phyloP scores from a whole-genome alignment of 2,113 vertebrate species.

The Bothrops jararaca region DNA sequence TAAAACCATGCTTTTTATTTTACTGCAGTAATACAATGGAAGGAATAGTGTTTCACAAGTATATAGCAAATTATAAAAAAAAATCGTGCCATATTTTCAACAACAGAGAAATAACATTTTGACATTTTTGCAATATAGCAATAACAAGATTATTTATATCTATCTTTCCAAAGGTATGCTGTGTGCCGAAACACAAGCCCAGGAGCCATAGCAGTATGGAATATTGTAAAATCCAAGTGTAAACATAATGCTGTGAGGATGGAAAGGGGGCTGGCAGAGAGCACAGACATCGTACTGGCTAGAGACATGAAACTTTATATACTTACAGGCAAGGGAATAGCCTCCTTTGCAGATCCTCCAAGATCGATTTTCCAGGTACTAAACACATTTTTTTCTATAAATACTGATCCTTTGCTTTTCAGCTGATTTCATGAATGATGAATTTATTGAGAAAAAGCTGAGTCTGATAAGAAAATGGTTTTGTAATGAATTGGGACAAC shows the following conservation, averaged over 20 bases:
- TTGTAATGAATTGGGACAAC: background rate
- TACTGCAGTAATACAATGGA: background rate
- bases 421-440: background rate
- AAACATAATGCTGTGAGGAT: conserved; percentile 53
- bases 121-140: background rate
- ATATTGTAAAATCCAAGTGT: conserved; percentile 56
- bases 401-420: background rate
- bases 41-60: background rate
- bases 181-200: conserved; percentile 55
- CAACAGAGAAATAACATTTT: background rate
- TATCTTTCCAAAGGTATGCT: conserved; percentile 49
- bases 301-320: conserved; percentile 63
- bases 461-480: background rate
- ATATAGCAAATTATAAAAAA: background rate
- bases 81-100: background rate
- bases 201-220: conserved; percentile 59
- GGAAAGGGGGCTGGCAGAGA: conserved; percentile 63
- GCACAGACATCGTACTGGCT: conserved; percentile 51
- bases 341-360: conserved; percentile 43
- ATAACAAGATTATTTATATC: background rate
- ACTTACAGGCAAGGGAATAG: conserved; percentile 57
- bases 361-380: conserved; percentile 60
- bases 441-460: background rate
- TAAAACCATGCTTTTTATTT: background rate
- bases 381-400: conserved; percentile 24